Evolutionary conservation across 2,888 invertebrate species (phyloP).

Genomic region (Tipula helvola): DNA sequence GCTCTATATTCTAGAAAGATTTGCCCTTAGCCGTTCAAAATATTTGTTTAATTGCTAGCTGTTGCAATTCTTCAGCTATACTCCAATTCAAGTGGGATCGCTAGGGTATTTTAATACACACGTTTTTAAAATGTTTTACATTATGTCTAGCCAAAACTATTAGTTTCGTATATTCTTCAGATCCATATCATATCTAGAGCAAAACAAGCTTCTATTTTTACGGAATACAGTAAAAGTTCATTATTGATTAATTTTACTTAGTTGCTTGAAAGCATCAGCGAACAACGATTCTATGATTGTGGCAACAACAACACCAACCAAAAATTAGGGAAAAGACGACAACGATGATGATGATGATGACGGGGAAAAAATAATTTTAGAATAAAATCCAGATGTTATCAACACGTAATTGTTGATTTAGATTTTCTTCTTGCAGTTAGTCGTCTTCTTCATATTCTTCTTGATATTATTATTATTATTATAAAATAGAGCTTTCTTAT

Average conservation of each 20-base stretch:
- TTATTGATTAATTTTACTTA: not conserved
- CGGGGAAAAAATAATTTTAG: not conserved
- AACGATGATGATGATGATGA: not conserved
- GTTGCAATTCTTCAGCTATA: no score
- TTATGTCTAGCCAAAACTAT: no score
- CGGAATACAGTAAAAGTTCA: not conserved
- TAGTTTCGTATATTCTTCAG: no score
- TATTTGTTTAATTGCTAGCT: no score
- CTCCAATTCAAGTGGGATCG: no score
- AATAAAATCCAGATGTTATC: constrained; percentile 4
- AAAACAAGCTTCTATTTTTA: no score
- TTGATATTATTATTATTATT: not conserved
- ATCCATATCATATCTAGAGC: no score
- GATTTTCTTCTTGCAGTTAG: not conserved
- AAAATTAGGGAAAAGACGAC: not conserved
- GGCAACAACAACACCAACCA: not conserved
- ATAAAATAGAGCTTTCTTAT: not conserved
- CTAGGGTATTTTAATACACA: no score
- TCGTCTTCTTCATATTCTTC: not conserved
- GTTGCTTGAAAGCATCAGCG: not conserved
- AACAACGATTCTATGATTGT: not conserved
- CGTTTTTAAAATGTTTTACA: no score
- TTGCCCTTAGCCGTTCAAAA: no score
- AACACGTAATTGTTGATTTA: not conserved
- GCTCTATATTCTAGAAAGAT: no score